phyloP scores from a whole-genome alignment of 2,888 invertebrate species.

The Diadegma fenestrale region DNA sequence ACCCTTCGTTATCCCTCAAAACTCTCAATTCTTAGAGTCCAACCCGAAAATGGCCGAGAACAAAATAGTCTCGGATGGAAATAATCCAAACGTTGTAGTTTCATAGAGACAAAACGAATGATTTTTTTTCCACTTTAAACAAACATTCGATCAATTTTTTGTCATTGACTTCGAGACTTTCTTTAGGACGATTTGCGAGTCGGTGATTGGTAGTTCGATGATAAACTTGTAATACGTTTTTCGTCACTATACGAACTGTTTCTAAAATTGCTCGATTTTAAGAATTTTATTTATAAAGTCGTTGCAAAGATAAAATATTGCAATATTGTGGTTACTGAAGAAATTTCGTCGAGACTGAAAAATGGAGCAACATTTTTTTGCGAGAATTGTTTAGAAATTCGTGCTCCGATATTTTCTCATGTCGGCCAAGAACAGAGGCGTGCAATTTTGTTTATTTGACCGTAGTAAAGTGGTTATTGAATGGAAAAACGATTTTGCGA shows the following conservation, averaged over 20 bases:
- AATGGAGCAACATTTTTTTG: not conserved
- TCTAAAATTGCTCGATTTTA: not conserved
- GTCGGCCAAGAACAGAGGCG: not conserved
- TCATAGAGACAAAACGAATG: not conserved
- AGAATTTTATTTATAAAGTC: no score
- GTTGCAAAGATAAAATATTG: no score
- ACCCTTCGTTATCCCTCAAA: not conserved
- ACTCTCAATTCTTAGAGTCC: not conserved
- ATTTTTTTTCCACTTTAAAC: not conserved
- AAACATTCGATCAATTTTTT: not conserved
- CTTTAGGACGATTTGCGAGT: no score
- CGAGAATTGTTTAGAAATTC: not conserved
- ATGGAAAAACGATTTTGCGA: not conserved
- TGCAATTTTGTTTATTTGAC: not conserved
- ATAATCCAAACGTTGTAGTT: not conserved
- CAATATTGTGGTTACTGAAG: no score
- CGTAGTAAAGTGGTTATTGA: not conserved
- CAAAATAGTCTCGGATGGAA: no score
- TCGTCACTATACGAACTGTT: no score
- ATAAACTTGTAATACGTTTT: no score
- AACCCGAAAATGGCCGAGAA: constrained; percentile 6
- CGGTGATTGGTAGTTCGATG: no score
- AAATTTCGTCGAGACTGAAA: no score
- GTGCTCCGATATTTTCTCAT: not conserved
- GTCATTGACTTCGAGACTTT: no score